These are phyloP conservation scores for Hemibagrus wyckioides DNA, from an alignment of 2,113 vertebrate genomes.

Conservation along the genomic window DNA sequence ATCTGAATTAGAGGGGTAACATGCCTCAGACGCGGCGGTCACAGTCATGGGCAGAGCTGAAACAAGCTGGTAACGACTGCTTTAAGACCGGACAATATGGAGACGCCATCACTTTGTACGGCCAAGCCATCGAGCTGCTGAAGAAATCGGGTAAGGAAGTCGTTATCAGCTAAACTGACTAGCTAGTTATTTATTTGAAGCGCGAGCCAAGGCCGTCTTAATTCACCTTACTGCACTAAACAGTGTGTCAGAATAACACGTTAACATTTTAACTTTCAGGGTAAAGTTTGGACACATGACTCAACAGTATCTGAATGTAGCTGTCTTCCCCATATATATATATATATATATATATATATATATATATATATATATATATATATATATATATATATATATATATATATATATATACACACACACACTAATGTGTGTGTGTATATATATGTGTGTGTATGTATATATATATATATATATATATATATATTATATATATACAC, in stretches of 20 bases:
- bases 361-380: too few species aligned
- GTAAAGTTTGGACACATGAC: background rate
- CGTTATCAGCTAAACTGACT: background rate
- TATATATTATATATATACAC: too few species aligned
- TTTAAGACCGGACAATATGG: slow-evolving; percentile 88
- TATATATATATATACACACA: background rate
- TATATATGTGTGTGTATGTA: too few species aligned
- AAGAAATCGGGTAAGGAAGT: slow-evolving; percentile 73
- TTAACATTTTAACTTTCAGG: background rate
- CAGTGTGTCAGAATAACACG: background rate
- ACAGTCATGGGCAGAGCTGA: slow-evolving; percentile 73
- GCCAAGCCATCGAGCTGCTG: slow-evolving; percentile 78
- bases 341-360: too few species aligned
- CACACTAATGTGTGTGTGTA: too few species aligned
- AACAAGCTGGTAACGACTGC: slow-evolving; percentile 81
- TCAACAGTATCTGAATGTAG: background rate
- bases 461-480: too few species aligned
- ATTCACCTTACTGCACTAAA: background rate
- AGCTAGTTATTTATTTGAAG: background rate
- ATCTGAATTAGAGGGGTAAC: background rate
- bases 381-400: too few species aligned
- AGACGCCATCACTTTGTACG: slow-evolving; percentile 80
- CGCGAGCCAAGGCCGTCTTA: background rate
- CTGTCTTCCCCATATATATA: background rate
- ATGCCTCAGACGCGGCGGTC: slow-evolving; percentile 77